Evolutionary conservation across 2,797 vertebrate species (phyloP).

Genomic region (Echiichthys vipera): DNA sequence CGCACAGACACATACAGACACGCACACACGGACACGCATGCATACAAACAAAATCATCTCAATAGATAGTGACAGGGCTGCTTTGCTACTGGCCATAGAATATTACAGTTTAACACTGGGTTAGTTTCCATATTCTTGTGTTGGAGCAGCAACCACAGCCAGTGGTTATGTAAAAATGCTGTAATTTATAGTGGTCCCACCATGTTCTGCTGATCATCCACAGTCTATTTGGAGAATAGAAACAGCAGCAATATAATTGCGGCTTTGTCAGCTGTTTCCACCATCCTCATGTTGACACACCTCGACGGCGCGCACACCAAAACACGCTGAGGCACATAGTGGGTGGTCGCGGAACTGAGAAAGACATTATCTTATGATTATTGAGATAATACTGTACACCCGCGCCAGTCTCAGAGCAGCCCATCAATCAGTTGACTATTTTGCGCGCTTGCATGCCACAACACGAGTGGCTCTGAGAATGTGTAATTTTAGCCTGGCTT

Average conservation of each 20-base stretch:
- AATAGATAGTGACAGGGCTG: conserved; percentile 78
- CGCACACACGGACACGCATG: conserved; percentile 20
- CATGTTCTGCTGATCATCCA: conserved; percentile 81
- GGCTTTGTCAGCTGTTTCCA: conserved; percentile 84
- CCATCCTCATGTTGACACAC: conserved; percentile 79
- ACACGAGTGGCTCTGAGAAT: conserved; percentile 75
- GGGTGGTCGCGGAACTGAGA: conserved; percentile 82
- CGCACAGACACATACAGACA: conserved; percentile 24
- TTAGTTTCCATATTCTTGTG: conserved; percentile 81
- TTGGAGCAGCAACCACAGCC: conserved; percentile 75
- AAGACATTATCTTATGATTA: conserved; percentile 85
- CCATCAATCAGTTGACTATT: conserved; percentile 83
- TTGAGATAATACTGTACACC: conserved; percentile 83
- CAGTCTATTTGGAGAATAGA: conserved; percentile 83
- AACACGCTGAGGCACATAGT: conserved; percentile 66
- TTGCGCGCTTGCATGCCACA: conserved; percentile 73
- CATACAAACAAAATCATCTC: conserved; percentile 67
- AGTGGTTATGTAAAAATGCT: conserved; percentile 81
- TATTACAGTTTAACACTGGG: conserved; percentile 81
- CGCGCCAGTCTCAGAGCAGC: conserved; percentile 76
- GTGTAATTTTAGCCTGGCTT: conserved; percentile 81
- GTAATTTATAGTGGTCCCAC: conserved; percentile 79
- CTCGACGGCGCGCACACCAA: conserved; percentile 71
- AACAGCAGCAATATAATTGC: conserved; percentile 80
- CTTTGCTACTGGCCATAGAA: conserved; percentile 74